phyloP scores from a whole-genome alignment of 1,140 invertebrate genomes.

The Calephelis nemesis region DNA sequence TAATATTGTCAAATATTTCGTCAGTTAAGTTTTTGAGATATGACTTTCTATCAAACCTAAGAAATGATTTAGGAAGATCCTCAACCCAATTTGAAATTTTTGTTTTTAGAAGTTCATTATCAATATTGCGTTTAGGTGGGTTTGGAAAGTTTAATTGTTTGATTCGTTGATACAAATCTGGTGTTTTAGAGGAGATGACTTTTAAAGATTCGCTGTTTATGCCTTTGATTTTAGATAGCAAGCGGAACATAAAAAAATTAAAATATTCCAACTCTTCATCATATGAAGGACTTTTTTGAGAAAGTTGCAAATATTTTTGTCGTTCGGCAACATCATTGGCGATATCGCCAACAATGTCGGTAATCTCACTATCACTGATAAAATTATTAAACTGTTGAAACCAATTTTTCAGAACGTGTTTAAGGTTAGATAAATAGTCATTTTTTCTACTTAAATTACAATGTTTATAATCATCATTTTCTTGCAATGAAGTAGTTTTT shows the following conservation, averaged over 20 bases:
- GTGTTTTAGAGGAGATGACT: background rate
- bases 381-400: constrained; percentile 16
- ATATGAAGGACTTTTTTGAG: constrained; percentile 24
- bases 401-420: constrained; percentile 19
- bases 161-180: background rate
- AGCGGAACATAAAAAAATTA: constrained; percentile 46
- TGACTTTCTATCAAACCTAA: background rate
- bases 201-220: background rate
- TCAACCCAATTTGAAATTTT: constrained; percentile 6
- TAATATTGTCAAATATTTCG: background rate
- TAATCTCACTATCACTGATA: constrained; percentile 22
- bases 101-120: background rate
- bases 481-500: background rate
- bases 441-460: background rate
- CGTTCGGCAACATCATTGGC: background rate
- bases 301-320: constrained; percentile 39
- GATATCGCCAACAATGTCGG: constrained; percentile 2
- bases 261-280: constrained; percentile 43
- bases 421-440: background rate
- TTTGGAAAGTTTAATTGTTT: background rate
- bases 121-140: background rate
- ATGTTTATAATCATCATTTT: background rate
- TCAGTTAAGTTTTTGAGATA: background rate
- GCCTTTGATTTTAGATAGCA: constrained; percentile 30
- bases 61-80: background rate